Evolutionary conservation across 1,140 invertebrate genomes (phyloP).

Genomic region (Oppia nitens): DNA sequence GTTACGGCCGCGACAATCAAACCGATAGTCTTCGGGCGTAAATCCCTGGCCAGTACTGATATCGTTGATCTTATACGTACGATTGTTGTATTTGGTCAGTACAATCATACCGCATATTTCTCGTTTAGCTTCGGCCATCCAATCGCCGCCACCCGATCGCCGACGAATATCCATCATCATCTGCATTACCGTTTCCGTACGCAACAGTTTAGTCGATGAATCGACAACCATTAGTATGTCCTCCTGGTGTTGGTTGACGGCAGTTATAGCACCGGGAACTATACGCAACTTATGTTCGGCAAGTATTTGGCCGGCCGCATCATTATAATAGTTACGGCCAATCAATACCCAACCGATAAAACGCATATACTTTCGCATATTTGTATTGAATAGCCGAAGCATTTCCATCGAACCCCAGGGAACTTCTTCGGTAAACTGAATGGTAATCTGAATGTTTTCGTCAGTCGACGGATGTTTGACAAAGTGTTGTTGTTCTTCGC

Average conservation of each 20-base stretch:
- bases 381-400: not conserved
- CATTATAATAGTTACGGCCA: not conserved
- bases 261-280: slow-evolving; percentile 40
- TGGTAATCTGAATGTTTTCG: not conserved
- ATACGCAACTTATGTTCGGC: slow-evolving; percentile 15
- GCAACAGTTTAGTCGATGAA: slow-evolving; percentile 54
- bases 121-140: not conserved
- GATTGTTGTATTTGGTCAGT: slow-evolving; percentile 34
- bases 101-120: slow-evolving; percentile 26
- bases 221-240: slow-evolving; percentile 51
- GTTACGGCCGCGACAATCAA: slow-evolving; percentile 18
- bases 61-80: slow-evolving; percentile 34
- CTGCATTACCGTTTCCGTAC: slow-evolving; percentile 26
- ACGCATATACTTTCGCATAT: not conserved
- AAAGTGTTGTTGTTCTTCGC: not conserved
- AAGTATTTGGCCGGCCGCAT: not conserved
- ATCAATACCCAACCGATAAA: not conserved
- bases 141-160: not conserved
- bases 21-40: slow-evolving; percentile 27
- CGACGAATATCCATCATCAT: not conserved
- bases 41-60: slow-evolving; percentile 30
- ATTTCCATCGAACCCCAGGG: not conserved
- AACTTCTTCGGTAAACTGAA: not conserved
- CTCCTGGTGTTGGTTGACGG: slow-evolving; percentile 56
- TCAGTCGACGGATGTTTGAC: not conserved